Evolutionary conservation across 2,113 vertebrate genomes (phyloP).

Genomic region (Manacus vitellinus): DNA sequence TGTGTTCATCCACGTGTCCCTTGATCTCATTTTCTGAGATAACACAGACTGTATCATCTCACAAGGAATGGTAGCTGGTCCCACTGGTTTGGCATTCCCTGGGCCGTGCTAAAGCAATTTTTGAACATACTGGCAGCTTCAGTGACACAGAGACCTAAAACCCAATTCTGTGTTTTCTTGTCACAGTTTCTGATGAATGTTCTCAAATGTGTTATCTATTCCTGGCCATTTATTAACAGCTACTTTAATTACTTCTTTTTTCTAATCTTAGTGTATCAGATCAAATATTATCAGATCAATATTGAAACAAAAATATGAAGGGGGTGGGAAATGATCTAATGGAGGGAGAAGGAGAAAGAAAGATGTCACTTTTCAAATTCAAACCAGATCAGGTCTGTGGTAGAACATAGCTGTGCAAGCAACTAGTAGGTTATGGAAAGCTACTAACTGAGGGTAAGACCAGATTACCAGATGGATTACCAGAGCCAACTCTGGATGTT

Average conservation of each 20-base stretch:
- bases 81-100: background rate
- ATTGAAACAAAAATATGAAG: background rate
- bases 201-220: background rate
- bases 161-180: background rate
- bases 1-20: accelerated
- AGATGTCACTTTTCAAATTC: background rate
- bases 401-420: background rate
- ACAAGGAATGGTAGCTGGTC: accelerated
- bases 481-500: background rate
- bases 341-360: background rate
- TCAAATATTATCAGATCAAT: background rate
- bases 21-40: background rate
- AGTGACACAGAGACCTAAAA: background rate
- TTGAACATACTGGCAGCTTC: background rate
- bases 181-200: background rate
- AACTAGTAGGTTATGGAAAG: background rate
- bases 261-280: background rate
- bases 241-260: background rate
- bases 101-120: accelerated
- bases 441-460: background rate
- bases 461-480: background rate
- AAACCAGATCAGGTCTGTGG: background rate
- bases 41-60: background rate
- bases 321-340: background rate
- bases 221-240: background rate